These are phyloP conservation scores for Ceratina calcarata DNA, from an alignment of 1,140 invertebrate genomes.

Conservation along the genomic window DNA sequence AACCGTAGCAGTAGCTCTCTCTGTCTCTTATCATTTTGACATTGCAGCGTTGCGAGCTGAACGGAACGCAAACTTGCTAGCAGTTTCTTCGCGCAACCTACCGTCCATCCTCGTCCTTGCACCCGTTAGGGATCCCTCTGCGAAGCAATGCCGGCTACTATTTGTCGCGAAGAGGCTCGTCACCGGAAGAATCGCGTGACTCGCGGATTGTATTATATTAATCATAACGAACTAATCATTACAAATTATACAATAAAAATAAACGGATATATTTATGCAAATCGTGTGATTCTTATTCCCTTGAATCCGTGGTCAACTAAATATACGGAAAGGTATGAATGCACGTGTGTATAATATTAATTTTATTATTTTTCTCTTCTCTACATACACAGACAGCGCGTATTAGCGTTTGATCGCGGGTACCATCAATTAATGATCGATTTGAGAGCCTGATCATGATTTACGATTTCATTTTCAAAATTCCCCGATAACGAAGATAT, in stretches of 20 bases:
- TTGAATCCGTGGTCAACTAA: no score
- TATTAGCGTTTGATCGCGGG: slow-evolving; percentile 59
- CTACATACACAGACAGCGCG: slow-evolving; percentile 63
- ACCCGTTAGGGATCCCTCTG: neutral
- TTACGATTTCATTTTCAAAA: slow-evolving; percentile 31
- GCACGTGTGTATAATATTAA: slow-evolving; percentile 56
- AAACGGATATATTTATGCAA: slow-evolving; percentile 22
- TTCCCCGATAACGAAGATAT: slow-evolving; percentile 23
- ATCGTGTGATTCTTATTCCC: neutral
- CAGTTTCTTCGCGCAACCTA: neutral
- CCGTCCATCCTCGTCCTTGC: neutral
- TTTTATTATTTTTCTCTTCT: slow-evolving; percentile 69
- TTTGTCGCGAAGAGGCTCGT: neutral
- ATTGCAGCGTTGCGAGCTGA: slow-evolving; percentile 55
- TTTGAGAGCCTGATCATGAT: slow-evolving; percentile 42
- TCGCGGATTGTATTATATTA: slow-evolving; percentile 37
- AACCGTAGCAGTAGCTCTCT: slow-evolving; percentile 61
- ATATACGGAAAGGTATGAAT: neutral
- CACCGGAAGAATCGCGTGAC: neutral
- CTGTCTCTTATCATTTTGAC: slow-evolving; percentile 64
- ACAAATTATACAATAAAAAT: neutral
- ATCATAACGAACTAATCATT: neutral
- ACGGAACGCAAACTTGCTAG: neutral
- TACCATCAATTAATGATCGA: slow-evolving; percentile 60
- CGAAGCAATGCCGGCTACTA: neutral